These are phyloP conservation scores for Plebejus anna DNA, from an alignment of 2,888 invertebrate genomes.

Conservation along the genomic window DNA sequence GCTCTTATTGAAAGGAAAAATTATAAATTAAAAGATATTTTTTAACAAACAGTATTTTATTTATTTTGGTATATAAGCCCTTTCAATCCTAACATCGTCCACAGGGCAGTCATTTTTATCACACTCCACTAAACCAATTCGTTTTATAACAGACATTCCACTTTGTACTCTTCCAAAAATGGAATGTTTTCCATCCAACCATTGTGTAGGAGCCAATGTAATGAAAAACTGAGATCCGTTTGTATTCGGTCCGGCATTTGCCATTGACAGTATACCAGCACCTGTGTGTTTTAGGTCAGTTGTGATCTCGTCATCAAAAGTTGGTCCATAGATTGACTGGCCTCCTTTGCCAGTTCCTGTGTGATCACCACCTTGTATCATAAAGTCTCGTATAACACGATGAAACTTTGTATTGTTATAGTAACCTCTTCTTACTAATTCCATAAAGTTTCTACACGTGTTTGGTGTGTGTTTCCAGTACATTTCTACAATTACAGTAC, in stretches of 20 bases:
- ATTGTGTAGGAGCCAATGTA: slow-evolving; percentile 96
- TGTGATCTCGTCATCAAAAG: slow-evolving; percentile 97
- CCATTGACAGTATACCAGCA: slow-evolving; percentile 96
- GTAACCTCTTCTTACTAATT: slow-evolving; percentile 94
- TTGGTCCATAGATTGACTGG: slow-evolving; percentile 96
- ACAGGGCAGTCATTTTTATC: slow-evolving; percentile 95
- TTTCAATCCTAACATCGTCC: slow-evolving; percentile 89
- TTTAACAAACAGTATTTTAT: background rate
- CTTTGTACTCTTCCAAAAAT: slow-evolving; percentile 95
- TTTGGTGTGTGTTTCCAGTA: slow-evolving; percentile 99
- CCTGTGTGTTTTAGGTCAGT: slow-evolving; percentile 97
- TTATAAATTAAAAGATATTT: background rate
- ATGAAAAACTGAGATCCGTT: slow-evolving; percentile 99
- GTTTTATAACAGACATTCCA: slow-evolving; percentile 94
- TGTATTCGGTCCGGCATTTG: slow-evolving; percentile 97
- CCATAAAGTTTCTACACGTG: slow-evolving; percentile 98
- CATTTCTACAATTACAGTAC: slow-evolving; percentile 92
- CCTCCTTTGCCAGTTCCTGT: slow-evolving; percentile 98
- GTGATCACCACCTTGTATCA: slow-evolving; percentile 98
- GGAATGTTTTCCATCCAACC: slow-evolving; percentile 98
- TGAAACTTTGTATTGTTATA: slow-evolving; percentile 98
- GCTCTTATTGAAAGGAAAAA: background rate
- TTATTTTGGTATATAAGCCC: slow-evolving; percentile 61
- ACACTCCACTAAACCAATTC: slow-evolving; percentile 96
- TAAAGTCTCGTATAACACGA: slow-evolving; percentile 95